These are phyloP conservation scores for Eristalis arbustorum DNA, from an alignment of 2,888 invertebrate genomes.

Conservation along the genomic window DNA sequence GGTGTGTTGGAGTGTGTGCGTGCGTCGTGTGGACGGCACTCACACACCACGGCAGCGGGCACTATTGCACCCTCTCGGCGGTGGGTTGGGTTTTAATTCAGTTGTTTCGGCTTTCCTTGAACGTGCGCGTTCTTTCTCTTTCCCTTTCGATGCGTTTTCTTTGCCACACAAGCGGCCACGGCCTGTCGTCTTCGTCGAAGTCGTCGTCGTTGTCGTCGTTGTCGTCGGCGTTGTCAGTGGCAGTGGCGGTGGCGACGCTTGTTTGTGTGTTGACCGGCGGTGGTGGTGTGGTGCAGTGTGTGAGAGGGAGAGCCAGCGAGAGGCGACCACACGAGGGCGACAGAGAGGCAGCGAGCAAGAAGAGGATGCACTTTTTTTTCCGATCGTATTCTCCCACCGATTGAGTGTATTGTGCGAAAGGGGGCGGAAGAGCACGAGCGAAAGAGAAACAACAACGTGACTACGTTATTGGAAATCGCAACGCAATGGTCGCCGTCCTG, in stretches of 20 bases:
- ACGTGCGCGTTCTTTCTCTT: conserved; percentile 67
- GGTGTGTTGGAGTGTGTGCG: conserved; percentile 34
- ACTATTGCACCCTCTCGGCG: conserved; percentile 58
- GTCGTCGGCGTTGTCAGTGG: not conserved
- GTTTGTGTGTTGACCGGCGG: conserved; percentile 30
- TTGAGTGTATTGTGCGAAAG: conserved; percentile 26
- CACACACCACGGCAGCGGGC: conserved; percentile 46
- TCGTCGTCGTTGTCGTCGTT: not conserved
- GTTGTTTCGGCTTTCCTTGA: conserved; percentile 52
- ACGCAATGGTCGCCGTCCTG: conserved; percentile 70
- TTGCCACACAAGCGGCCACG: not conserved
- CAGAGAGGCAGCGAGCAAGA: conserved; percentile 8
- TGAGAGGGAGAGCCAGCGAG: conserved; percentile 16
- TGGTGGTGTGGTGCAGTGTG: conserved; percentile 47
- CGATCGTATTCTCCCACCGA: conserved; percentile 6
- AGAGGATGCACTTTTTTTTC: conserved; percentile 54
- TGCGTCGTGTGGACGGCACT: conserved; percentile 48
- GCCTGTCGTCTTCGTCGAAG: not conserved
- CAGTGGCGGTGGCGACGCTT: conserved; percentile 14
- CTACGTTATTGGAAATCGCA: conserved; percentile 68
- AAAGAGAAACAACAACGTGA: conserved; percentile 48
- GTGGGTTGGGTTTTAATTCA: conserved; percentile 70
- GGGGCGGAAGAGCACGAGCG: conserved; percentile 31
- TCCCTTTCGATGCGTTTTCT: conserved; percentile 63
- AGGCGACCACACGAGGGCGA: not conserved